Percentiles rank a stretch among this genome's conserved stretches.
These are phyloP conservation scores for Chromoteleia sp. DNA, from an alignment of 2,888 invertebrate genomes.

Conservation along the genomic window DNA sequence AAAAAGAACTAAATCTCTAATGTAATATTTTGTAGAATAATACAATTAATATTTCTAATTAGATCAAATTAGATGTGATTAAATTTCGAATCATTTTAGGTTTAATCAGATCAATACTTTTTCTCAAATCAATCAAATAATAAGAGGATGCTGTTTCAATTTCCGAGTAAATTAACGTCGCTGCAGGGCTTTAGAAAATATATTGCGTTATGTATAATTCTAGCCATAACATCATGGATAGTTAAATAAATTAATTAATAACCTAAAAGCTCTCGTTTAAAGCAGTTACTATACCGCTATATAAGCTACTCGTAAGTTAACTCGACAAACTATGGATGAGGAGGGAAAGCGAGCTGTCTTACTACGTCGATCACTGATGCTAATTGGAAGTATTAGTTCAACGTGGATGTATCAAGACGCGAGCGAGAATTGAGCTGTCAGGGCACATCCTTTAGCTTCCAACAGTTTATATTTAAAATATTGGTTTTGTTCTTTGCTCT, in stretches of 20 bases:
- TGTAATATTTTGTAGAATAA: too few relatives aligned
- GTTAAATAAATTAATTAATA: conserved; percentile 58
- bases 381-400: conserved; percentile 60
- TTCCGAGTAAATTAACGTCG: conserved; percentile 7
- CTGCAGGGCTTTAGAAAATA: conserved; percentile 10
- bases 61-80: neutral
- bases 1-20: too few relatives aligned
- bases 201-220: conserved; percentile 10
- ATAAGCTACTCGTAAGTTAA: conserved; percentile 52
- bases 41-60: neutral
- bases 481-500: too few relatives aligned
- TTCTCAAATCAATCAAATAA: neutral
- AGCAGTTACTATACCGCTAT: conserved; percentile 43
- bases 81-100: neutral
- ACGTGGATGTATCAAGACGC: conserved; percentile 32
- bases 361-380: conserved; percentile 46
- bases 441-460: too few relatives aligned
- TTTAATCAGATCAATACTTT: neutral
- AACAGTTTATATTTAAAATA: too few relatives aligned
- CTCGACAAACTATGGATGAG: conserved; percentile 39
- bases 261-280: conserved; percentile 46
- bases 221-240: conserved; percentile 20
- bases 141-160: neutral
- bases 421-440: conserved; percentile 42
- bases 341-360: conserved; percentile 40